Conservation (phyloP, 1,140 invertebrate genomes). For the Sitobion miscanthi region DNA sequence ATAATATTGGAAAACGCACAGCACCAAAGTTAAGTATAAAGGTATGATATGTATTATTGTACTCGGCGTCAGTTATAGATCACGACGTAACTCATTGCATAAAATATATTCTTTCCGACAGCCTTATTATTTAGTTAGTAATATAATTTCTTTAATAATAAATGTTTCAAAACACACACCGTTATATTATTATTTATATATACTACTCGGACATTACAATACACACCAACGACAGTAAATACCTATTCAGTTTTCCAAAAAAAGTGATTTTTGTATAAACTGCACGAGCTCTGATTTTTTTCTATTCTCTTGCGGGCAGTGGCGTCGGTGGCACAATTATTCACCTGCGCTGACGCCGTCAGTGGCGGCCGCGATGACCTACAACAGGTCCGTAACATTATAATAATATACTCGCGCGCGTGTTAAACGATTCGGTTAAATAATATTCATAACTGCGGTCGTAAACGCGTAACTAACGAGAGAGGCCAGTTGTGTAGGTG, state of each 20-base stretch:
- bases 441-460: constrained; percentile 37
- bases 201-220: not conserved
- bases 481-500: not conserved
- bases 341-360: not conserved
- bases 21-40: too few species aligned
- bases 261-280: too few species aligned
- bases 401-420: not conserved
- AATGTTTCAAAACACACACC: not conserved
- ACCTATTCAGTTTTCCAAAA: too few species aligned
- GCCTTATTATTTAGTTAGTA: too few species aligned
- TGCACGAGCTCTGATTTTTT: not conserved
- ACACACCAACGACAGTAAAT: not conserved
- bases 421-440: constrained; percentile 34
- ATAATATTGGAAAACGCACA: too few species aligned
- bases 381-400: not conserved
- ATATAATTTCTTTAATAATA: not conserved
- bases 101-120: too few species aligned
- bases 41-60: too few species aligned
- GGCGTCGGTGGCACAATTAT: not conserved
- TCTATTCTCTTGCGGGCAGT: not conserved
- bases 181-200: not conserved
- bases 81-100: too few species aligned
- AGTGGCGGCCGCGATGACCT: not conserved
- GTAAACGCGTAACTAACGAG: constrained; percentile 4
- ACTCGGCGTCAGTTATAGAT: too few species aligned